A percentile compares a stretch with the other conserved stretches of the same genome.
Conservation (phyloP, 2,113 vertebrate species). For the Psilopsiagon aymara region DNA sequence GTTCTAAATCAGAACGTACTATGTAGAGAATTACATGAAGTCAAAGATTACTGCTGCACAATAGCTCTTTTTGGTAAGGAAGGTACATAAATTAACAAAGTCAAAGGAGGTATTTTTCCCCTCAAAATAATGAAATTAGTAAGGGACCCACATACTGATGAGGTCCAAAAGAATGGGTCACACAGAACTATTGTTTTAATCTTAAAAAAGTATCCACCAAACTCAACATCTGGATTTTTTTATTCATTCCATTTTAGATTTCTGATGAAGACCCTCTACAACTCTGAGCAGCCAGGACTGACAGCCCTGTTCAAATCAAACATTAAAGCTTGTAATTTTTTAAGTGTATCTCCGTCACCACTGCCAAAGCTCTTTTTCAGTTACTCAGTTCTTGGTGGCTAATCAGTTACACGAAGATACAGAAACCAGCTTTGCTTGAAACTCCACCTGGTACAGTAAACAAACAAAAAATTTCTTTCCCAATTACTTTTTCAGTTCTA, state of each 20-base stretch:
- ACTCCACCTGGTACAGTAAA: not conserved
- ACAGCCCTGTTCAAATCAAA: not conserved
- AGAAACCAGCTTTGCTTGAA: not conserved
- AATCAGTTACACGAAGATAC: not conserved
- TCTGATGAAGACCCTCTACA: not conserved
- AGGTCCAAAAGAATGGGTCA: not conserved
- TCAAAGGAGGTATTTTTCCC: not conserved
- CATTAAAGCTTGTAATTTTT: not conserved
- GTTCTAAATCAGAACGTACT: not conserved
- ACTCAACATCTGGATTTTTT: not conserved
- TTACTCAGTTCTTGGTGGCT: not conserved
- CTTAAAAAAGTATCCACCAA: not conserved
- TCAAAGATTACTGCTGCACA: not conserved
- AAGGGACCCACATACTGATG: not conserved
- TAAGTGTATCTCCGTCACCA: not conserved
- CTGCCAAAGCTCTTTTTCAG: not conserved
- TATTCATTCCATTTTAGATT: not conserved
- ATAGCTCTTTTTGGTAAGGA: not conserved
- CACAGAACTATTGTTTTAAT: not conserved
- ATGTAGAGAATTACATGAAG: not conserved
- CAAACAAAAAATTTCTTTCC: not conserved
- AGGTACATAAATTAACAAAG: not conserved
- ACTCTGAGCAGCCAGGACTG: not conserved
- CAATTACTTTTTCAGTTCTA: not conserved
- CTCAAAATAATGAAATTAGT: not conserved